Percentiles rank a stretch among this genome's conserved stretches.
phyloP scores from a whole-genome alignment of 2,888 invertebrate species.

The Agrochola lota region DNA sequence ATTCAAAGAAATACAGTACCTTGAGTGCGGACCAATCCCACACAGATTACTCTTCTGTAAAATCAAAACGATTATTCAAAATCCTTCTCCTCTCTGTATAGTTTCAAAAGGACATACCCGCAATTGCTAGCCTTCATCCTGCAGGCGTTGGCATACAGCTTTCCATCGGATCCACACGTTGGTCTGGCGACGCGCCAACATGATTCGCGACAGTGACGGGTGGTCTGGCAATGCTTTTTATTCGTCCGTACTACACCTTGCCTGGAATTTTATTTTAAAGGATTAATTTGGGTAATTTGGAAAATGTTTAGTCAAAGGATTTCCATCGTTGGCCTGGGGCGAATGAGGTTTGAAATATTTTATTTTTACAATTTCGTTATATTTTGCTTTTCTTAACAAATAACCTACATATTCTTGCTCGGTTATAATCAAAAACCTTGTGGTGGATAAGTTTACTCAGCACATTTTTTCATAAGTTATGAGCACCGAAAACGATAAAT shows the following conservation, averaged over 20 bases:
- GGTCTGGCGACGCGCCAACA: slow-evolving; percentile 97
- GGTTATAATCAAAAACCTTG: neutral
- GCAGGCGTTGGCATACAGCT: slow-evolving; percentile 96
- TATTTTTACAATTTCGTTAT: no score
- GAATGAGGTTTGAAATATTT: no score
- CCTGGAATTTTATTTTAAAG: slow-evolving; percentile 82
- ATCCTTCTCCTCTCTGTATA: no score
- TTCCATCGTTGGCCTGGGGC: no score
- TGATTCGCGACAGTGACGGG: slow-evolving; percentile 96
- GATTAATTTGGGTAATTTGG: neutral
- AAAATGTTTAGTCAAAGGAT: no score
- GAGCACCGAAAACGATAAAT: neutral
- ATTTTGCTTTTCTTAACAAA: neutral
- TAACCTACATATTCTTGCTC: neutral
- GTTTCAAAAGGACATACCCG: slow-evolving; percentile 90
- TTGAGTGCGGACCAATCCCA: neutral
- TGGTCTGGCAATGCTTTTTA: slow-evolving; percentile 97
- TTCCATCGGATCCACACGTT: slow-evolving; percentile 97
- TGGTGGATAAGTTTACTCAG: neutral
- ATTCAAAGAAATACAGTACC: no score
- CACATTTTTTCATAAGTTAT: neutral
- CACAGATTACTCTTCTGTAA: neutral
- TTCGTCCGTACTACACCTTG: slow-evolving; percentile 96
- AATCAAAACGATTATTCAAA: neutral
- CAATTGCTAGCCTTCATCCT: slow-evolving; percentile 98